Base-by-base conservation (phyloP, 1,140 invertebrate genomes). In the Nomia melanderi region DNA sequence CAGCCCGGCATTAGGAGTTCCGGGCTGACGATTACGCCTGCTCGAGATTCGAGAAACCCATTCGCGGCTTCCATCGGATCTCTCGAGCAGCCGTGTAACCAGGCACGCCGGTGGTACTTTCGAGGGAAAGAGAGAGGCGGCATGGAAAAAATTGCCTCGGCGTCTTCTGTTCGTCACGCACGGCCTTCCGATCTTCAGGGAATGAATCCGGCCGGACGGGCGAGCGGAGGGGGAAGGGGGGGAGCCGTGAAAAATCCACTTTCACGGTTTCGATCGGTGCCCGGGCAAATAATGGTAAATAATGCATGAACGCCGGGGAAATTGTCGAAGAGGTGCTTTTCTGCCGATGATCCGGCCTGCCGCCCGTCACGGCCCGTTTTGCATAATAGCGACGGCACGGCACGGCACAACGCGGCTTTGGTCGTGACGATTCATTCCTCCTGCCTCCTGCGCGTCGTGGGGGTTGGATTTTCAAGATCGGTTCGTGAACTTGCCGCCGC, bases 1-100 rank as follows among this genome's bases (percentile, higher is more conserved):
- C 41, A 17, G 54, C 33, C 27, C 47, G 23, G 27, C 53, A 82
- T 82, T 69, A 78, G 67, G 73, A 47, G 75, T 50, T 62, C 41
- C 44, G 25, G 79, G 41, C 63, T 57, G 56, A 63, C 74, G 56
- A 82, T 82, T 82, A 77, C 74, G 64, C 53, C 69, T 71, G 78
- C 73, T 74, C 72, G 72, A 39, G 72, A 56, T 74, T 56, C 71
- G 25, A 11, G 25, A 20, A n/a, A 63, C 25, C 53, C 9, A 27
- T 56, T 56, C 31, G 9, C 29, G 29, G 20, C 54, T 56, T n/a
- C n/a, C n/a, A n/a, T n/a, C n/a, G n/a, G n/a, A n/a, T n/a, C n/a
- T n/a, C n/a, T n/a, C n/a, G n/a, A n/a, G n/a, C n/a, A n/a, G n/a
- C n/a, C n/a, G n/a, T n/a, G n/a, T n/a, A n/a, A n/a, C n/a, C n/a